phyloP scores from a whole-genome alignment of 2,797 vertebrate genomes.

The Oreochromis mossambicus region DNA sequence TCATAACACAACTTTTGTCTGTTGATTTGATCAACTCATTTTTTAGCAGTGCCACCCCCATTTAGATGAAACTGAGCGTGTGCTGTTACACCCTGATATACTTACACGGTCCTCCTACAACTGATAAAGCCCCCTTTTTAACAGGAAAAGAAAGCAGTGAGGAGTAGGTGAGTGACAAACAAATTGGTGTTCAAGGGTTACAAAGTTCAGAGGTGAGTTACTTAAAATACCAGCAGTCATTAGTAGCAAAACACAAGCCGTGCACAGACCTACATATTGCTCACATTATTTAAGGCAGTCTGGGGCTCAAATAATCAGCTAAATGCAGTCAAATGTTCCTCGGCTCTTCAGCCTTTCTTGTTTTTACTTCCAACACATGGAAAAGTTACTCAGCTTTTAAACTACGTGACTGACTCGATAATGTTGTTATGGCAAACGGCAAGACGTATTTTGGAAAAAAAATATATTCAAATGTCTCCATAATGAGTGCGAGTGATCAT shows the following conservation, averaged over 20 bases:
- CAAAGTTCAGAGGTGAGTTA: not conserved
- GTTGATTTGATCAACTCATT: not conserved
- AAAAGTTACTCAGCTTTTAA: not conserved
- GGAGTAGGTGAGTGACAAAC: not conserved
- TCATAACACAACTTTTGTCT: not conserved
- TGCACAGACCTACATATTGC: not conserved
- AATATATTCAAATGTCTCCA: constrained; percentile 20
- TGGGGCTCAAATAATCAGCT: not conserved
- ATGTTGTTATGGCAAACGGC: not conserved
- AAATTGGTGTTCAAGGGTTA: not conserved
- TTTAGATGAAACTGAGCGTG: not conserved
- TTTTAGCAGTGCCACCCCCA: not conserved
- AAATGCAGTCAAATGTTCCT: not conserved
- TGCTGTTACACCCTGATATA: not conserved
- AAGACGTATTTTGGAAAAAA: constrained; percentile 3
- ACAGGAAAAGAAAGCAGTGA: not conserved
- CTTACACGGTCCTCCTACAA: not conserved
- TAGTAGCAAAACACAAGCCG: not conserved
- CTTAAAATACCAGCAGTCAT: not conserved
- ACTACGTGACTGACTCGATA: not conserved
- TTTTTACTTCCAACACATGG: not conserved
- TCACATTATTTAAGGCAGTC: not conserved
- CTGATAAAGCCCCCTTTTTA: not conserved
- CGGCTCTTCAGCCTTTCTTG: not conserved
- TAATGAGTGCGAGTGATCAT: constrained; percentile 41